Conservation (phyloP, 1,140 invertebrate genomes). For the Lepidurus apus region DNA sequence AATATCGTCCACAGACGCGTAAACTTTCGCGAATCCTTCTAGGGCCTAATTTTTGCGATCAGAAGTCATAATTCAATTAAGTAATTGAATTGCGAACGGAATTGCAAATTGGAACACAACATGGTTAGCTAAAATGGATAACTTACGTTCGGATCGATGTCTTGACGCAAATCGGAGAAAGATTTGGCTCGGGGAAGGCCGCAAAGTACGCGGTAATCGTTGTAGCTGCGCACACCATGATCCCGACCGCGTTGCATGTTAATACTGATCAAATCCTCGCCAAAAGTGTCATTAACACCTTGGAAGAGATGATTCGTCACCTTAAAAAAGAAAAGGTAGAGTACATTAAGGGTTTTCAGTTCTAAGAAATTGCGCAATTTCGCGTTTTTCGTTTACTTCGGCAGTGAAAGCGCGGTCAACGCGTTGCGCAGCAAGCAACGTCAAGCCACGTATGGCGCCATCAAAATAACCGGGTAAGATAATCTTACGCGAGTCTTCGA, state of each 20-base stretch:
- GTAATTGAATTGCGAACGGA: not conserved
- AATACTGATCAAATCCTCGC: constrained; percentile 70
- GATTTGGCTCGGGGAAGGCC: constrained; percentile 51
- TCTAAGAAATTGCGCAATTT: not conserved
- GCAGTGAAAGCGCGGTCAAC: constrained; percentile 29
- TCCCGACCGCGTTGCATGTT: constrained; percentile 62
- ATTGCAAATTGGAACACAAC: not conserved
- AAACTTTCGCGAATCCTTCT: constrained; percentile 46
- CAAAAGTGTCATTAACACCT: constrained; percentile 53
- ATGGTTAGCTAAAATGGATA: not conserved
- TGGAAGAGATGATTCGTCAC: constrained; percentile 45
- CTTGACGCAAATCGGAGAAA: constrained; percentile 69
- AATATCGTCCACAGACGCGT: constrained; percentile 45
- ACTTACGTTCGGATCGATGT: constrained; percentile 60
- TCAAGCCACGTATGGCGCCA: constrained; percentile 37
- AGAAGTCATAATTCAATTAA: not conserved
- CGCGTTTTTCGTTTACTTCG: constrained; percentile 28
- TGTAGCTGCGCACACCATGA: constrained; percentile 41
- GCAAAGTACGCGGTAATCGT: constrained; percentile 38
- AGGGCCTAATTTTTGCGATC: constrained; percentile 1
- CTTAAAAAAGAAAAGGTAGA: constrained; percentile 34
- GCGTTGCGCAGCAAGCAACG: constrained; percentile 24
- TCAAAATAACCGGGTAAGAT: constrained; percentile 38
- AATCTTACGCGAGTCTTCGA: constrained; percentile 37
- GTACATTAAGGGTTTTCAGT: not conserved